Conservation (phyloP, 2,888 invertebrate genomes). For the Clitarchus hookeri region DNA sequence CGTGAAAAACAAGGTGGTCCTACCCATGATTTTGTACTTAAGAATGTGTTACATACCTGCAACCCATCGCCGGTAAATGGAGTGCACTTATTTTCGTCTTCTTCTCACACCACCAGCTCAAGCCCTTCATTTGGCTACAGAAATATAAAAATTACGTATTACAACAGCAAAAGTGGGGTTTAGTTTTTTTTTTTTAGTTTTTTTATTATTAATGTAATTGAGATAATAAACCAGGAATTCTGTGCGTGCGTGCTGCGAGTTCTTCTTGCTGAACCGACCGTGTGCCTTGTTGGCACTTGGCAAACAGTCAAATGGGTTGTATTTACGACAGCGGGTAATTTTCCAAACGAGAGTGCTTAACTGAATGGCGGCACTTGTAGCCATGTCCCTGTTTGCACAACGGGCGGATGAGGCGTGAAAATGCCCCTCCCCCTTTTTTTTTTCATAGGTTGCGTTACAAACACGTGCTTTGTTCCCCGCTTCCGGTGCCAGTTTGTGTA, state of each 20-base stretch:
- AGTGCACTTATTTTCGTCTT: too few relatives aligned
- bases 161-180: too few relatives aligned
- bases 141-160: too few relatives aligned
- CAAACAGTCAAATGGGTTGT: not conserved
- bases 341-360: not conserved
- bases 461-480: not conserved
- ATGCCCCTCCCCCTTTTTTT: not conserved
- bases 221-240: too few relatives aligned
- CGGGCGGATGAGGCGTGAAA: not conserved
- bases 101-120: too few relatives aligned
- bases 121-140: too few relatives aligned
- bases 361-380: not conserved
- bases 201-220: too few relatives aligned
- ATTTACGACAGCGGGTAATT: not conserved
- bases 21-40: too few relatives aligned
- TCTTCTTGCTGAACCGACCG: not conserved
- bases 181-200: too few relatives aligned
- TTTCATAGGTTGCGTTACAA: not conserved
- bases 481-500: not conserved
- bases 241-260: not conserved
- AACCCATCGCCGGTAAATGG: too few relatives aligned
- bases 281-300: not conserved
- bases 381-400: not conserved
- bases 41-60: too few relatives aligned
- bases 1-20: too few relatives aligned